Evolutionary conservation across 2,888 invertebrate genomes (phyloP).

Genomic region (Sinhomidia bicolor): DNA sequence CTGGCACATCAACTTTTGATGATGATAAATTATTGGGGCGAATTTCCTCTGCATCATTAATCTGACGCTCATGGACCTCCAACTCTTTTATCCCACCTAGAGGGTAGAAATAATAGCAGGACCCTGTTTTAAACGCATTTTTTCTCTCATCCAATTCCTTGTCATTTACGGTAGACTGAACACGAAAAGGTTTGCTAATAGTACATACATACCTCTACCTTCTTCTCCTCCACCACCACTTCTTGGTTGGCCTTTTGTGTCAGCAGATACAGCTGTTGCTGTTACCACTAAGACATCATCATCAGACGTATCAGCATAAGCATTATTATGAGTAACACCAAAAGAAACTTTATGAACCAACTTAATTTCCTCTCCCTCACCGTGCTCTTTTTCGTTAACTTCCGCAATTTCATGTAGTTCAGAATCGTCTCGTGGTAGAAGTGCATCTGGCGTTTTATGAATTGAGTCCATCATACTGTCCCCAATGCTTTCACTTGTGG

Average conservation of each 20-base stretch:
- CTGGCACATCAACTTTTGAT: conserved; percentile 59
- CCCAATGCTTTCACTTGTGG: conserved; percentile 72
- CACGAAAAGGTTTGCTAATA: conserved; percentile 15
- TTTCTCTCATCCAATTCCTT: conserved; percentile 37
- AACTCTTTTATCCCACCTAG: conserved; percentile 42
- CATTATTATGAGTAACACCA: background rate
- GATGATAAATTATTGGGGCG: conserved; percentile 72
- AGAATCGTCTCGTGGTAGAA: conserved; percentile 48
- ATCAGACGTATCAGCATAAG: conserved; percentile 16
- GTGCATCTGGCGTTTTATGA: conserved; percentile 69
- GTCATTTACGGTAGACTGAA: conserved; percentile 64
- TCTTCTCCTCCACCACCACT: background rate
- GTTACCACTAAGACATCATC: conserved; percentile 49
- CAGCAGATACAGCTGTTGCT: conserved; percentile 58
- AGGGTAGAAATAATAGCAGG: background rate
- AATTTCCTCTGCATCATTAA: conserved; percentile 70
- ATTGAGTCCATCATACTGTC: conserved; percentile 78
- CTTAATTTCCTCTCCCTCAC: conserved; percentile 52
- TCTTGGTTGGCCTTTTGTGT: background rate
- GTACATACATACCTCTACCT: too few species aligned
- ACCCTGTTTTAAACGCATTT: conserved; percentile 37
- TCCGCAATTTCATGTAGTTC: conserved; percentile 55
- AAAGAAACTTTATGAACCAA: conserved; percentile 41
- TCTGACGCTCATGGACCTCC: conserved; percentile 35
- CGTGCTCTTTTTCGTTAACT: conserved; percentile 30